Conservation (phyloP, 2,113 vertebrate species). For the Acanthisitta chloris region DNA sequence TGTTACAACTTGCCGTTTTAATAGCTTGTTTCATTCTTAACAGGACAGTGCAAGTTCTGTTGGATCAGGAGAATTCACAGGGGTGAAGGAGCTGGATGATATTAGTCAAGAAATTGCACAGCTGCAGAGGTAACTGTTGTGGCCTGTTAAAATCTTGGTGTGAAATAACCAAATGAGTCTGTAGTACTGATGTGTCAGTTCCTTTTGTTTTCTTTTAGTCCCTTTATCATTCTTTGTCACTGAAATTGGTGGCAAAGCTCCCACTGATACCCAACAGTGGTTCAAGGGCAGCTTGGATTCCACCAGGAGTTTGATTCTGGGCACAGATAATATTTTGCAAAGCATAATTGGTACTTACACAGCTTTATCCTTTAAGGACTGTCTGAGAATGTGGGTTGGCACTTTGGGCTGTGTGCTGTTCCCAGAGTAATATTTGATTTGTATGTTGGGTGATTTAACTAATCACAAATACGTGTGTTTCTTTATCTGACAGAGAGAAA, state of each 20-base stretch:
- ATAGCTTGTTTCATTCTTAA: not conserved
- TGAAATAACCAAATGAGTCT: not conserved
- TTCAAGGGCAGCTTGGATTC: not conserved
- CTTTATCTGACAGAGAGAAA: conserved; percentile 82
- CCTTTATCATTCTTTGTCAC: not conserved
- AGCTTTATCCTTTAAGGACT: not conserved
- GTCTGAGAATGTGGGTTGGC: not conserved
- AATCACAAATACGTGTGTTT: not conserved
- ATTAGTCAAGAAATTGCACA: conserved; percentile 95
- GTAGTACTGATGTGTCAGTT: not conserved
- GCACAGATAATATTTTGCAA: not conserved
- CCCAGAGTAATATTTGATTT: not conserved
- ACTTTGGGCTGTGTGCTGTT: not conserved
- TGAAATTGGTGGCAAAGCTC: not conserved
- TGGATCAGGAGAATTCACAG: conserved; percentile 92
- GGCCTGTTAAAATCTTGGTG: not conserved
- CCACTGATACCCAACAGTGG: not conserved
- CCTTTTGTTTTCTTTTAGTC: not conserved
- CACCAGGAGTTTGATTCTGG: not conserved
- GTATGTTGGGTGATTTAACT: not conserved
- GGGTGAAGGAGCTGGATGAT: conserved; percentile 95
- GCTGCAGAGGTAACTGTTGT: conserved; percentile 84
- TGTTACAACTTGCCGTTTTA: not conserved
- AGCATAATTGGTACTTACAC: not conserved
- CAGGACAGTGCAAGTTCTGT: conserved; percentile 91